These are phyloP conservation scores for Piaya cayana DNA, from an alignment of 2,113 vertebrate species.

Conservation along the genomic window DNA sequence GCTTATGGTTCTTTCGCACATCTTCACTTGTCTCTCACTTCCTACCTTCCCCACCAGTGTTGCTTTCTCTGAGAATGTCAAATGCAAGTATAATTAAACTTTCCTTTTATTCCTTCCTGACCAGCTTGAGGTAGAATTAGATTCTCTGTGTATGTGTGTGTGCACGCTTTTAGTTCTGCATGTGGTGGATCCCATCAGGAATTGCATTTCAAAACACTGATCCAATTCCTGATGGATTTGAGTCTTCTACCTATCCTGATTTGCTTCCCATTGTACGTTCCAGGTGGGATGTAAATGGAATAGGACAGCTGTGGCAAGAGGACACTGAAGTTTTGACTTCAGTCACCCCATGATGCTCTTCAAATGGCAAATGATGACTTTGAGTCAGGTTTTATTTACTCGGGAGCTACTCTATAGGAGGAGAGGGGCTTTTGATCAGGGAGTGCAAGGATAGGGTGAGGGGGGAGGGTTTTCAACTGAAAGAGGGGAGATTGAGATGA, in stretches of 20 bases:
- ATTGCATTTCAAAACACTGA: not conserved
- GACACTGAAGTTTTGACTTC: not conserved
- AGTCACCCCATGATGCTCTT: not conserved
- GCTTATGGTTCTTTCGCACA: conserved; percentile 15
- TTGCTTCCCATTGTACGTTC: not conserved
- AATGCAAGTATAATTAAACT: not conserved
- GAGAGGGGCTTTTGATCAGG: no score
- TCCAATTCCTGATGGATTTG: not conserved
- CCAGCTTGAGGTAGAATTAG: not conserved
- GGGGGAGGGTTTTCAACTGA: no score
- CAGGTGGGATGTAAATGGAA: not conserved
- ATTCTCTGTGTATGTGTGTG: not conserved
- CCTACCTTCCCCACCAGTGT: not conserved
- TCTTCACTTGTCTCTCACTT: conserved; percentile 52
- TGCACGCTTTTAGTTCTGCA: not conserved
- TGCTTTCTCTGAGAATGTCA: not conserved
- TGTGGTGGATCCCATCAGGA: not conserved
- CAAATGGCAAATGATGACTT: not conserved
- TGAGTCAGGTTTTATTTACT: not conserved
- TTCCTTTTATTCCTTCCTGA: not conserved
- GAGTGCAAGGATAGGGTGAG: no score
- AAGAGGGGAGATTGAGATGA: no score
- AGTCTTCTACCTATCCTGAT: not conserved
- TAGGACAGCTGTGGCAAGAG: not conserved
- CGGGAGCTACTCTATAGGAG: not conserved